phyloP scores from a whole-genome alignment of 2,113 vertebrate species.

The Eulemur rufifrons region DNA sequence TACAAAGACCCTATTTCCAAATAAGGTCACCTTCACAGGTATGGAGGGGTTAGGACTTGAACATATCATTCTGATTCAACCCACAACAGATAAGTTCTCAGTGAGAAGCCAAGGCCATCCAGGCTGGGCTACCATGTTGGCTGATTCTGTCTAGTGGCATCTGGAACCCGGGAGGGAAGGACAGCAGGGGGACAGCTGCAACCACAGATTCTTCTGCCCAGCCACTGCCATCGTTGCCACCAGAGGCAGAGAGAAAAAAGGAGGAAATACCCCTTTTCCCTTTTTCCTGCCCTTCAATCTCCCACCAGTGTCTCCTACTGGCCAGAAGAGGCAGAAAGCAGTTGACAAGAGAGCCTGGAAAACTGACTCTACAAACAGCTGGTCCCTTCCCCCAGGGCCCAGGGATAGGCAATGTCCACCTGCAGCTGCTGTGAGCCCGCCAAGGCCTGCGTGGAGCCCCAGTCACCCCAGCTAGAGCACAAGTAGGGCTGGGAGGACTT shows the following conservation, averaged over 20 bases:
- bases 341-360: too few relatives aligned
- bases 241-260: neutral
- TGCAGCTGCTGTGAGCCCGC: neutral
- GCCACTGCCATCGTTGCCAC: too few relatives aligned
- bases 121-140: too few relatives aligned
- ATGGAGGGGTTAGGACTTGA: neutral
- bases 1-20: neutral
- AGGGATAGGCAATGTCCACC: neutral
- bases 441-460: neutral
- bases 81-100: neutral
- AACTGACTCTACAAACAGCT: neutral
- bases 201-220: too few relatives aligned
- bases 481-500: neutral
- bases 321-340: neutral
- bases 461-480: neutral
- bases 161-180: too few relatives aligned
- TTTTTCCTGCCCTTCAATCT: neutral
- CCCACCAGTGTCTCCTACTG: neutral
- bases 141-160: neutral
- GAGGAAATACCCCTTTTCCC: neutral
- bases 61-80: neutral
- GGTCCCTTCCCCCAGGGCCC: neutral
- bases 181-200: neutral
- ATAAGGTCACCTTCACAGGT: neutral
- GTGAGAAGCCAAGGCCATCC: neutral